Percentiles rank a stretch among this genome's conserved stretches.
Conservation (phyloP, 2,113 vertebrate species). For the Ammospiza caudacuta region DNA sequence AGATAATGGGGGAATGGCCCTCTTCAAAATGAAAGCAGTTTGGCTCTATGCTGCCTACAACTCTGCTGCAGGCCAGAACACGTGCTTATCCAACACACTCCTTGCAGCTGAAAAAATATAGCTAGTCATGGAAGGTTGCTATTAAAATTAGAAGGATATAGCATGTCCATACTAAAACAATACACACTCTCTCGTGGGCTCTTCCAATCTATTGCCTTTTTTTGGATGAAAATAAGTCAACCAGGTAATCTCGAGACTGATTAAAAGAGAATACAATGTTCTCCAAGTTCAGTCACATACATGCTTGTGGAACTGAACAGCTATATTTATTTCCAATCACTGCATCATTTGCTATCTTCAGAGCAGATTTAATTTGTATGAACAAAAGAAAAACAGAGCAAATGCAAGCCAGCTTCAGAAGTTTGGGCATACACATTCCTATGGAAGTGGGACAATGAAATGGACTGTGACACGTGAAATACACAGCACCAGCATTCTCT, state of each 20-base stretch:
- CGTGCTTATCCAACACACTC: not conserved
- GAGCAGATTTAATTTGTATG: not conserved
- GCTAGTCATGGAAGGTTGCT: not conserved
- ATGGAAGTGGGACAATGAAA: not conserved
- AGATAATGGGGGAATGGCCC: not conserved
- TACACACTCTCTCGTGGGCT: not conserved
- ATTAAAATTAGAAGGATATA: not conserved
- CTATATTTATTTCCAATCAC: not conserved
- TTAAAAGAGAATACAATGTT: not conserved
- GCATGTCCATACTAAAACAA: not conserved
- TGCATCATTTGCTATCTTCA: not conserved
- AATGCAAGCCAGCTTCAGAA: not conserved
- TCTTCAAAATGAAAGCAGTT: not conserved
- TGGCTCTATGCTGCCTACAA: not conserved
- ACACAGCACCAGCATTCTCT: not conserved
- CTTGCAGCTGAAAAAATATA: not conserved
- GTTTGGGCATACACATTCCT: not conserved
- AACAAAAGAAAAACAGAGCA: not conserved
- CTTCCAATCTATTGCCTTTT: not conserved
- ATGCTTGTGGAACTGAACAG: not conserved
- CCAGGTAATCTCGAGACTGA: not conserved
- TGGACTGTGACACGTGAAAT: not conserved
- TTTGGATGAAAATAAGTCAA: not conserved
- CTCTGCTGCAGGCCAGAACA: not conserved
- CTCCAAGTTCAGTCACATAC: not conserved